Percentiles rank a stretch among this genome's conserved stretches.
Conservation (phyloP, 2,888 invertebrate genomes). For the Melinaea marsaeus region DNA sequence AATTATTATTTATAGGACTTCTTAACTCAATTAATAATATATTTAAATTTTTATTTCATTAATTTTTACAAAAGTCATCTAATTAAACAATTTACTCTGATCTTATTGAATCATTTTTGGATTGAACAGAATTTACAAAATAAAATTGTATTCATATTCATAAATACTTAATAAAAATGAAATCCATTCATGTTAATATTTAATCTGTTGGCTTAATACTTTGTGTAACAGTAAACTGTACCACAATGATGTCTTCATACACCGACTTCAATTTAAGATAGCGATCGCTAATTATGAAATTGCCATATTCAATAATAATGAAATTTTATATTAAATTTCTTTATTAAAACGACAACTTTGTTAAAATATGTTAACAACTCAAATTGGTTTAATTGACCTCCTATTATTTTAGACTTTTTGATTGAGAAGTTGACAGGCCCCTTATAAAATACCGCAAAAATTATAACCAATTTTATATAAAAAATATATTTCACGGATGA, state of each 20-base stretch:
- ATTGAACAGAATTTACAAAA: no score
- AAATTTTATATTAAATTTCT: constrained; percentile 40
- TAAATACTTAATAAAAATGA: neutral
- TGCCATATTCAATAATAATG: constrained; percentile 36
- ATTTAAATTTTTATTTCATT: no score
- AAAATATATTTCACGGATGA: neutral
- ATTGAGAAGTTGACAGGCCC: constrained; percentile 42
- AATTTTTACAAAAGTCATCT: no score
- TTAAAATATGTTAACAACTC: constrained; percentile 40
- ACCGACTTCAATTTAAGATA: constrained; percentile 57
- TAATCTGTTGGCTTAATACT: constrained; percentile 11
- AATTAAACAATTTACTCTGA: no score
- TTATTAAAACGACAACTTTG: constrained; percentile 40
- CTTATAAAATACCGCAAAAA: constrained; percentile 23
- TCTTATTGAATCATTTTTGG: no score
- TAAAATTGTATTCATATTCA: no score
- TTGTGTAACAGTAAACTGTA: constrained; percentile 17
- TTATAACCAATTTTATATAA: constrained; percentile 19
- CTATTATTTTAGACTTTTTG: constrained; percentile 43
- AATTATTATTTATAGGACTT: no score
- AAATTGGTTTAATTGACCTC: constrained; percentile 51
- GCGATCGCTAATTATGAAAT: constrained; percentile 48
- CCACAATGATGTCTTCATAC: constrained; percentile 36
- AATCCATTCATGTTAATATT: constrained; percentile 2
- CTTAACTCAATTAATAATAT: no score